phyloP scores from a whole-genome alignment of 1,140 invertebrate genomes.

The Druon quercuslanigerum region DNA sequence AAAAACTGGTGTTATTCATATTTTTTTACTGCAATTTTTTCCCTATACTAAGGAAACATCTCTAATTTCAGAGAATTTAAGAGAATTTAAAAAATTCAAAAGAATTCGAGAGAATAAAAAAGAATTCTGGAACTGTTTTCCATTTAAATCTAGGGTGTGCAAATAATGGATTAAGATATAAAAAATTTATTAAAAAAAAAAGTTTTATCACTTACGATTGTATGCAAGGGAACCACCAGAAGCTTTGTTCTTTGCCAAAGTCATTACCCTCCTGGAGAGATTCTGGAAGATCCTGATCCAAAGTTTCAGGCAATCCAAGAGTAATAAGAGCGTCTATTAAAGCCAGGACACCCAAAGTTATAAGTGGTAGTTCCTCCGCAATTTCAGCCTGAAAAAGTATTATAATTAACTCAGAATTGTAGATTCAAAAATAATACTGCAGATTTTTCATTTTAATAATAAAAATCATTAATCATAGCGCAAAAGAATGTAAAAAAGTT shows the following conservation, averaged over 20 bases:
- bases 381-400: constrained; percentile 77
- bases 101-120: too few relatives aligned
- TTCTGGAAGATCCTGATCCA: constrained; percentile 88
- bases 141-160: not conserved
- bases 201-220: constrained; percentile 74
- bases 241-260: constrained; percentile 86
- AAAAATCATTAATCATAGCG: too few relatives aligned
- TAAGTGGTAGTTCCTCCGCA: constrained; percentile 81
- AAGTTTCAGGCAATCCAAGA: constrained; percentile 88
- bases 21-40: too few relatives aligned
- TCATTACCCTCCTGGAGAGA: constrained; percentile 89
- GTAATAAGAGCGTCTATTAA: constrained; percentile 83
- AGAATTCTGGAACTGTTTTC: too few relatives aligned
- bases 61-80: too few relatives aligned
- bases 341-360: constrained; percentile 84
- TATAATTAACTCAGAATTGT: not conserved
- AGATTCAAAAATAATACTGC: too few relatives aligned
- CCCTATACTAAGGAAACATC: too few relatives aligned
- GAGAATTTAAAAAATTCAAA: too few relatives aligned
- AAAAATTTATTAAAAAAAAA: constrained; percentile 7
- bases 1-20: too few relatives aligned
- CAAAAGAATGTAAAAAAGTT: too few relatives aligned
- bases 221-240: constrained; percentile 87
- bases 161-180: constrained; percentile 19
- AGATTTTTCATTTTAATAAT: too few relatives aligned